These are phyloP conservation scores for Pseudorhombus dupliciocellatus DNA, from an alignment of 2,113 vertebrate species.

Conservation along the genomic window DNA sequence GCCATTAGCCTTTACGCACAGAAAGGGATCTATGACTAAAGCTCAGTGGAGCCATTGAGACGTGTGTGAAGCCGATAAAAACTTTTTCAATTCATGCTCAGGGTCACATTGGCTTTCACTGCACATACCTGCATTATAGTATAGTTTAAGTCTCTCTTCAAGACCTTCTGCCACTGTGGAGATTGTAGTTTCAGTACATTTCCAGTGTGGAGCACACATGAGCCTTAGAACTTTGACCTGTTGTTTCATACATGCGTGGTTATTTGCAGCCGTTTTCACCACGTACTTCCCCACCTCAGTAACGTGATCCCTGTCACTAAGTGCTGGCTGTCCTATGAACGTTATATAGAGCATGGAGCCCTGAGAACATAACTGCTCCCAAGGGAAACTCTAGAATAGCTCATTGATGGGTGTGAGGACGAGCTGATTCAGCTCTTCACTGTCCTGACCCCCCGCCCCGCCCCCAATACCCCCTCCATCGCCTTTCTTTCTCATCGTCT, in stretches of 20 bases:
- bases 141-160: too few relatives aligned
- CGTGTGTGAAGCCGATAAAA: too few relatives aligned
- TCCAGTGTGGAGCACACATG: background rate
- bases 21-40: too few relatives aligned
- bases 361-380: slow-evolving; percentile 60
- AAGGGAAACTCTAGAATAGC: slow-evolving; percentile 71
- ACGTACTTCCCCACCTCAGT: slow-evolving; percentile 29
- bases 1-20: too few relatives aligned
- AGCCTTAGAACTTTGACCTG: background rate
- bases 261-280: slow-evolving; percentile 17
- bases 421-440: slow-evolving; percentile 68
- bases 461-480: background rate
- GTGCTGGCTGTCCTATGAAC: slow-evolving; percentile 50
- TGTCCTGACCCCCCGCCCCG: slow-evolving; percentile 25
- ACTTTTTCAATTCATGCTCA: too few relatives aligned
- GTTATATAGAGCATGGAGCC: slow-evolving; percentile 66
- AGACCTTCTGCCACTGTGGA: too few relatives aligned
- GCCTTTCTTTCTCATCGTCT: slow-evolving; percentile 50
- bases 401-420: slow-evolving; percentile 48
- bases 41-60: too few relatives aligned
- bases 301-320: slow-evolving; percentile 56
- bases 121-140: too few relatives aligned
- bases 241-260: background rate
- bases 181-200: too few relatives aligned
- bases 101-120: too few relatives aligned